These are phyloP conservation scores for Spatulosminthurus flaviceps DNA, from an alignment of 2,888 invertebrate genomes.

Conservation along the genomic window DNA sequence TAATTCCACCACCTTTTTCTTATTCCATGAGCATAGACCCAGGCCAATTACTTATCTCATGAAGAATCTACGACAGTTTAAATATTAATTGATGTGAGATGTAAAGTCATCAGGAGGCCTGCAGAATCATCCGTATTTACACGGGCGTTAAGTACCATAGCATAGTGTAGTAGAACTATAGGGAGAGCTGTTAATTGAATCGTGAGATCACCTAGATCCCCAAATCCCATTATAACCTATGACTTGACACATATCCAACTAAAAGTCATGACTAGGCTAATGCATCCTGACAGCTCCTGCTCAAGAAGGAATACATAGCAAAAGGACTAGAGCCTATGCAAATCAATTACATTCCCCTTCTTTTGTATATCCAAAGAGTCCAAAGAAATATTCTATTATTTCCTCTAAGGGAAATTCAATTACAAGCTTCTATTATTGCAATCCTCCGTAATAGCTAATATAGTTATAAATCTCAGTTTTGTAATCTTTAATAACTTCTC, in stretches of 20 bases:
- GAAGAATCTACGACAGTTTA: background rate
- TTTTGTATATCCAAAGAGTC: too few species aligned
- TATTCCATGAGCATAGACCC: too few species aligned
- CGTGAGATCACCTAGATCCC: conserved; percentile 1
- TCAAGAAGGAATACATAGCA: background rate
- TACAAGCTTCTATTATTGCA: too few species aligned
- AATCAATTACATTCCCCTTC: too few species aligned
- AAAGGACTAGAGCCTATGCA: too few species aligned
- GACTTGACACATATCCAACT: too few species aligned
- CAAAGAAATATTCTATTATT: too few species aligned
- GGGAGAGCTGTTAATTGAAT: conserved; percentile 16
- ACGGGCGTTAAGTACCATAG: background rate
- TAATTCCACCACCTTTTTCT: too few species aligned
- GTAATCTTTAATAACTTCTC: too few species aligned
- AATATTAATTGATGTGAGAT: conserved; percentile 1
- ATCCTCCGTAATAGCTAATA: too few species aligned
- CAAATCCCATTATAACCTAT: background rate
- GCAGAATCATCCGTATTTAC: background rate
- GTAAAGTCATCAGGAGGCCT: background rate
- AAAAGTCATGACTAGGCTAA: background rate
- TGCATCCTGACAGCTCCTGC: background rate
- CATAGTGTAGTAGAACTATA: background rate
- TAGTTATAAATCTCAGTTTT: too few species aligned
- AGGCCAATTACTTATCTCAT: background rate
- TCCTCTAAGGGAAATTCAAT: too few species aligned